Evolutionary conservation across 2,113 vertebrate genomes (phyloP).

Genomic region (Arothron firmamentum): DNA sequence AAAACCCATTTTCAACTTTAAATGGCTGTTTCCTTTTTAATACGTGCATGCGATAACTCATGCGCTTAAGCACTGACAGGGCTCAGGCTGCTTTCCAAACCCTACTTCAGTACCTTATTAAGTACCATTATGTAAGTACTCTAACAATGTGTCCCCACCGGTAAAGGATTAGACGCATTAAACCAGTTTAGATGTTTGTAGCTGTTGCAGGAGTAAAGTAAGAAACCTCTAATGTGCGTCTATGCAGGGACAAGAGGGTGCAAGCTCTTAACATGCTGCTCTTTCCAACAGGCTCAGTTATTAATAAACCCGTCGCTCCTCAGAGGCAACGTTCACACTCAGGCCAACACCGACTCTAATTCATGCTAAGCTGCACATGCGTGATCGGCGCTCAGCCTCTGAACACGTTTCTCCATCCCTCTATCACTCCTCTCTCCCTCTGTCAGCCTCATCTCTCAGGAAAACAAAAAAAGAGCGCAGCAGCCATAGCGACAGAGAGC

Average conservation of each 20-base stretch:
- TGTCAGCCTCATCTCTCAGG: constrained; percentile 38
- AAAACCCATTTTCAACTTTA: background rate
- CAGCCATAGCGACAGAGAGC: constrained; percentile 73
- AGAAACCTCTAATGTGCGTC: background rate
- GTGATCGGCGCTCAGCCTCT: background rate
- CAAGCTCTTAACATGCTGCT: constrained; percentile 9
- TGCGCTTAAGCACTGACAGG: background rate
- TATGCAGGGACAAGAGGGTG: background rate
- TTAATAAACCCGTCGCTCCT: background rate
- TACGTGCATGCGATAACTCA: too few species aligned
- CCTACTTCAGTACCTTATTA: constrained; percentile 3
- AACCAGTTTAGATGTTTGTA: background rate
- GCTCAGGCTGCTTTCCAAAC: too few species aligned
- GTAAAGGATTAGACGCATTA: background rate
- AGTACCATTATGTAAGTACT: constrained; percentile 14
- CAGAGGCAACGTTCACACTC: constrained; percentile 4
- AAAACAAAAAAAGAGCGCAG: constrained; percentile 55
- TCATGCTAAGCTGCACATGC: background rate
- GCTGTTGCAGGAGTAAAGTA: background rate
- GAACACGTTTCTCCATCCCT: constrained; percentile 8
- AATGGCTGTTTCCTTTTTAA: background rate
- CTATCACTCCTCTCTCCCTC: constrained; percentile 19
- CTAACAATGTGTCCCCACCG: background rate
- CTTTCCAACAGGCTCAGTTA: background rate
- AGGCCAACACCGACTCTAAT: background rate